A percentile compares a stretch with the other conserved stretches of the same genome.
Conservation (phyloP, 1,140 invertebrate genomes). For the Trichoplusia ni region DNA sequence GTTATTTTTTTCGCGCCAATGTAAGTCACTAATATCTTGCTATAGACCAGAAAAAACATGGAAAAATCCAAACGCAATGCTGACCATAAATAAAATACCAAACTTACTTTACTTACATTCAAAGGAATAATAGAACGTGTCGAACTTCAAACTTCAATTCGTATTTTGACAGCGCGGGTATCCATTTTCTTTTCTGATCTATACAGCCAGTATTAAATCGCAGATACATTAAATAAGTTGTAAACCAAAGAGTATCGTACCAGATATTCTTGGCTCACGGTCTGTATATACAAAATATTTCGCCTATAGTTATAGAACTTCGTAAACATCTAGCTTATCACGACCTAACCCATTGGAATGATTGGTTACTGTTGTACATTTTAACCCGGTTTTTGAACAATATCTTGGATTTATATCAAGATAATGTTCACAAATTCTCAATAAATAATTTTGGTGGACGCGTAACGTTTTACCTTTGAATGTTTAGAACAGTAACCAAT, state of each 20-base stretch:
- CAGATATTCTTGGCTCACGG: constrained; percentile 16
- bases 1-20: too few relatives aligned
- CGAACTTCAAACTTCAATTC: too few relatives aligned
- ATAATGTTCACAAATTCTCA: too few relatives aligned
- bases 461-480: not conserved
- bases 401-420: not conserved
- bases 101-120: too few relatives aligned
- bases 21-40: too few relatives aligned
- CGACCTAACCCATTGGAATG: constrained; percentile 19
- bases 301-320: constrained; percentile 17
- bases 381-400: not conserved
- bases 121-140: too few relatives aligned
- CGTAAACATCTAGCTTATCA: constrained; percentile 4
- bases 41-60: too few relatives aligned
- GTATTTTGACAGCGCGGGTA: too few relatives aligned
- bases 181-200: too few relatives aligned
- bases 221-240: constrained; percentile 23
- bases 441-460: not conserved
- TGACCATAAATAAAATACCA: too few relatives aligned
- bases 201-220: constrained; percentile 9
- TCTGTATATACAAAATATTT: constrained; percentile 29
- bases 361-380: constrained; percentile 7
- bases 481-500: constrained; percentile 21
- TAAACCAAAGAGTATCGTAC: constrained; percentile 24
- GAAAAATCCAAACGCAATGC: too few relatives aligned